Percentiles rank a stretch among this genome's conserved stretches.
These are phyloP conservation scores for Myzus persicae DNA, from an alignment of 1,140 invertebrate species.

Conservation along the genomic window DNA sequence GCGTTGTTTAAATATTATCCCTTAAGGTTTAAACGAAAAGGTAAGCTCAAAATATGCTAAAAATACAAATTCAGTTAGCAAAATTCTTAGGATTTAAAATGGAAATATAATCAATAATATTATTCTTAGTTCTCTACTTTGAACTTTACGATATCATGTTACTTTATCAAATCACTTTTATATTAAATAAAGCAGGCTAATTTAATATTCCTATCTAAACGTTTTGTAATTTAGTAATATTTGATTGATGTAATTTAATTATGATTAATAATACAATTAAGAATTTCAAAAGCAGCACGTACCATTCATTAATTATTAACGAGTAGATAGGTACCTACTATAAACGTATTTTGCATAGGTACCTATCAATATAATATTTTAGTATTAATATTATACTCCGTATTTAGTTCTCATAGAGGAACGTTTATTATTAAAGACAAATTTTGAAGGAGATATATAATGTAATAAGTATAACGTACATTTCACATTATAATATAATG, in stretches of 20 bases:
- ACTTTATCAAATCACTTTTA: neutral
- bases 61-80: neutral
- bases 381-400: neutral
- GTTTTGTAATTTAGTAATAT: neutral
- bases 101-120: neutral
- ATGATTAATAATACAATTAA: neutral
- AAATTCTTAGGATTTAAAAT: neutral
- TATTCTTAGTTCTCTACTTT: neutral
- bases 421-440: neutral
- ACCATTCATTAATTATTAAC: neutral
- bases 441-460: neutral
- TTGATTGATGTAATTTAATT: neutral
- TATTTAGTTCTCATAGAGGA: neutral
- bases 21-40: no score
- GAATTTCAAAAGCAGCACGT: conserved; percentile 10
- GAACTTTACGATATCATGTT: neutral
- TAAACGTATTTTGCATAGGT: neutral
- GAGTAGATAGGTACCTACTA: neutral
- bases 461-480: neutral
- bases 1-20: neutral
- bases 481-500: neutral
- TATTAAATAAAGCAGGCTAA: neutral
- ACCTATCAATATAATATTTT: conserved; percentile 5
- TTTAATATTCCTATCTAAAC: neutral
- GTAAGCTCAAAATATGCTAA: neutral